These are phyloP conservation scores for Rhagologus leucostigma DNA, from an alignment of 2,113 vertebrate genomes.

Conservation along the genomic window DNA sequence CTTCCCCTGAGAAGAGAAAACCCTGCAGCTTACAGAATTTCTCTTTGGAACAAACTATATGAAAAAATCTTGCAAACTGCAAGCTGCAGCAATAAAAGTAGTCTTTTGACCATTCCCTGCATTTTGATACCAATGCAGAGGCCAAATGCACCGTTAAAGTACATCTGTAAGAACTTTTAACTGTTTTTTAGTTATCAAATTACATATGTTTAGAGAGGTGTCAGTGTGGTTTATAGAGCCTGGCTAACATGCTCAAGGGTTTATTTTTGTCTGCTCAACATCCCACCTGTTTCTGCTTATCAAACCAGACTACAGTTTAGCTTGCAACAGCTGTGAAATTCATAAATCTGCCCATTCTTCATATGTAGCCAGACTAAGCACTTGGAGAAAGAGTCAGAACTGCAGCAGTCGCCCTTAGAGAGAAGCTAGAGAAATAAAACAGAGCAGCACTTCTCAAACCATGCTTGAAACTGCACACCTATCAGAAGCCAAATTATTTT, in stretches of 20 bases:
- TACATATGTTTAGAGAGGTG: conserved; percentile 39
- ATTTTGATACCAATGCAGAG: not conserved
- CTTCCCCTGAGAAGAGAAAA: not conserved
- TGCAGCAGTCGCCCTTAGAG: not conserved
- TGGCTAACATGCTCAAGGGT: not conserved
- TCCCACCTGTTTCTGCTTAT: conserved; percentile 68
- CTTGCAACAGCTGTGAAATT: conserved; percentile 57
- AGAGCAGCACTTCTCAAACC: not conserved
- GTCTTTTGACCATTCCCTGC: not conserved
- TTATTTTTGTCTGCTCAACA: conserved; percentile 63
- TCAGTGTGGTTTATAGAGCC: conserved; percentile 37
- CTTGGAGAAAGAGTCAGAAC: not conserved
- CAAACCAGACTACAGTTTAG: conserved; percentile 32
- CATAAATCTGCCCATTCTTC: conserved; percentile 51
- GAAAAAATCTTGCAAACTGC: not conserved
- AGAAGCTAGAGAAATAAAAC: conserved; percentile 1
- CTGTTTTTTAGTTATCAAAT: conserved; percentile 44
- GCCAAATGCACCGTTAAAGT: not conserved
- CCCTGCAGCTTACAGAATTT: not conserved
- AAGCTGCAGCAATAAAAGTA: not conserved
- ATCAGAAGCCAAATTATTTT: conserved; percentile 5
- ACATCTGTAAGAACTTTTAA: conserved; percentile 4
- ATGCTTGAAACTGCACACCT: not conserved
- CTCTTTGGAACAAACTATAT: not conserved
- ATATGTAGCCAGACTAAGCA: conserved; percentile 1